These are phyloP conservation scores for Sterrhoptilus dennistouni DNA, from an alignment of 2,113 vertebrate genomes.

Conservation along the genomic window DNA sequence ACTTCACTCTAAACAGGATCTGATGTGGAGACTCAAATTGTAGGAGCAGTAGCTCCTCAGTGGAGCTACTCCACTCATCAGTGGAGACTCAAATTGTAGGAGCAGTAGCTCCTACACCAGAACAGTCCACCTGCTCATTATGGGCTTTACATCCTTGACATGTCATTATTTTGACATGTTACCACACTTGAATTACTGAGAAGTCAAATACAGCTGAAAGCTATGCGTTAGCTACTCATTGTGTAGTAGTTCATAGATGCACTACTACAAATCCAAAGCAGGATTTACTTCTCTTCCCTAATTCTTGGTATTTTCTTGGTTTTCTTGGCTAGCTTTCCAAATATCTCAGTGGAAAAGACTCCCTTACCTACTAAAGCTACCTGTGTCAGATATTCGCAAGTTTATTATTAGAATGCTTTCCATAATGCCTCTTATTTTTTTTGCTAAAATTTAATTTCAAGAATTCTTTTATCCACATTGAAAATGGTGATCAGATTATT, in stretches of 20 bases:
- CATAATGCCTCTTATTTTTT: neutral
- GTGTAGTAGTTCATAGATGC: neutral
- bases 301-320: neutral
- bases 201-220: neutral
- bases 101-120: neutral
- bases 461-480: neutral
- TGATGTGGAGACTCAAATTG: neutral
- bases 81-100: neutral
- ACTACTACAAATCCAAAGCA: neutral
- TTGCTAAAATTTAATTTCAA: neutral
- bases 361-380: neutral
- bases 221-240: neutral
- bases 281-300: neutral
- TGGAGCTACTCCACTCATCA: too few relatives aligned
- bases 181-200: neutral
- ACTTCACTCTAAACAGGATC: neutral
- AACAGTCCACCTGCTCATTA: neutral
- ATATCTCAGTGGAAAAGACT: neutral
- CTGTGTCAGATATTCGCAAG: neutral
- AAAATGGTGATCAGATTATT: neutral
- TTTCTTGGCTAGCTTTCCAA: neutral
- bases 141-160: neutral
- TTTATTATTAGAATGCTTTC: neutral
- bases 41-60: neutral
- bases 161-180: neutral